Base-by-base conservation (phyloP, 2,888 invertebrate genomes). In the Orthosia cruda region DNA sequence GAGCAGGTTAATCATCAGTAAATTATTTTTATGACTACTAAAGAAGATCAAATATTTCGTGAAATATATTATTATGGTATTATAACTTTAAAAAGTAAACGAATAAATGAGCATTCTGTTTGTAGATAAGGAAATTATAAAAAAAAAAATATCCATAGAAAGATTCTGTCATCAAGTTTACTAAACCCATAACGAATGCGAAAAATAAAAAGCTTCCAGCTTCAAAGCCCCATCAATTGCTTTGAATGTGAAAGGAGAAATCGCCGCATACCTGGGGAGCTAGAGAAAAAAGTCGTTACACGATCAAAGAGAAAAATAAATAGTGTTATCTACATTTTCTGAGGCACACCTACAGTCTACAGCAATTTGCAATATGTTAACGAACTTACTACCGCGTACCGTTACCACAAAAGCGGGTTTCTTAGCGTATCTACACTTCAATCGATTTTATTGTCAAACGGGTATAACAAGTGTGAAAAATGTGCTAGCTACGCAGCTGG, bases 321-420 rank as follows among this genome's bases (percentile, higher is more conserved):
- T 66, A 15, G 4, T 23, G n/a, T n/a, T 59, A 47, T 32, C 16
- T 13, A 47, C n/a, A 61, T 74, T 54, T 54, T 49, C 15, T 15
- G 47, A 23, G 23, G n/a, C n/a, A 23, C 45, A 52, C 5, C 4
- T 4, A 23, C 23, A 57, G 15, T 9, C 4, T 9, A 40, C 18
- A 67, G 16, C n/a, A 54, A 61, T 75, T 68, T 75, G 18, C 59
- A 61, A 67, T 54, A 68, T 74, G 23, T 59, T 54, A 54, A 74
- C 40, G 23, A 74, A 59, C 66, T 47, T 59, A 32, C 16, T 40
- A 67, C 52, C 26, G 13, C 23, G 32, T 52, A 32, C 47, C 52
- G n/a, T 47, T 74, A 2, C 32, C 5, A 61, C 12, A 67, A 40
- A 40, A 4, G 52, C 0, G 20, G 32, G 4, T 16, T 61, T 26